Percentiles rank a stretch among this genome's conserved stretches.
Evolutionary conservation across 2,797 vertebrate genomes (phyloP).

Genomic region (Picus viridis): DNA sequence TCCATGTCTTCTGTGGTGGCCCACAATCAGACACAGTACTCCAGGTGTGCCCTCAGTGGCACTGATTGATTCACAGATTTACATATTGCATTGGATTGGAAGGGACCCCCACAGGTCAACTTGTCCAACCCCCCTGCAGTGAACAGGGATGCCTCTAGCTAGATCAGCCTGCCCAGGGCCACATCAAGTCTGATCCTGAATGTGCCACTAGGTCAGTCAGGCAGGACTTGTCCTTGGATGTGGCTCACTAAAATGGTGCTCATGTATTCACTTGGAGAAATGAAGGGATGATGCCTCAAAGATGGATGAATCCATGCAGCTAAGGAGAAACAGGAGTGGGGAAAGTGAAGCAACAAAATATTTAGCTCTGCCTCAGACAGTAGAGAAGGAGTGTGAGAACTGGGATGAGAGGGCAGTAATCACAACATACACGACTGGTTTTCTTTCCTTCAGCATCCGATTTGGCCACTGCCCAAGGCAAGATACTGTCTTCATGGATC

Average conservation of each 20-base stretch:
- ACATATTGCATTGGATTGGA: too few species aligned
- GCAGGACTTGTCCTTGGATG: too few species aligned
- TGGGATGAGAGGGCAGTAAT: not conserved
- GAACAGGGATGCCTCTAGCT: too few species aligned
- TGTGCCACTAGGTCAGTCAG: too few species aligned
- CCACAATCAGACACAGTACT: not conserved
- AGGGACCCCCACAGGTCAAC: too few species aligned
- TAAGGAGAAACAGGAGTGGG: not conserved
- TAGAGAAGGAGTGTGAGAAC: not conserved
- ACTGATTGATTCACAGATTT: not conserved
- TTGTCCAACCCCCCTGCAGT: too few species aligned
- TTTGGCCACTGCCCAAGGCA: not conserved
- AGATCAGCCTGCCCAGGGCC: too few species aligned
- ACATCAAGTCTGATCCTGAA: too few species aligned
- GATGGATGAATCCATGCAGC: not conserved
- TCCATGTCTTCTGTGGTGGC: not conserved
- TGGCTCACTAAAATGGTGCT: not conserved
- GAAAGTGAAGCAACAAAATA: not conserved
- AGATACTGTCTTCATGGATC: not conserved
- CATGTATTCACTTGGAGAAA: not conserved
- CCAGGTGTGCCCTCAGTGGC: not conserved
- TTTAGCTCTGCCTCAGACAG: not conserved
- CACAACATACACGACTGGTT: not conserved
- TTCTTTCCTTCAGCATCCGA: not conserved
- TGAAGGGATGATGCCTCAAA: not conserved